These are phyloP conservation scores for Corydoras maculifer DNA, from an alignment of 2,113 vertebrate genomes.

Conservation along the genomic window DNA sequence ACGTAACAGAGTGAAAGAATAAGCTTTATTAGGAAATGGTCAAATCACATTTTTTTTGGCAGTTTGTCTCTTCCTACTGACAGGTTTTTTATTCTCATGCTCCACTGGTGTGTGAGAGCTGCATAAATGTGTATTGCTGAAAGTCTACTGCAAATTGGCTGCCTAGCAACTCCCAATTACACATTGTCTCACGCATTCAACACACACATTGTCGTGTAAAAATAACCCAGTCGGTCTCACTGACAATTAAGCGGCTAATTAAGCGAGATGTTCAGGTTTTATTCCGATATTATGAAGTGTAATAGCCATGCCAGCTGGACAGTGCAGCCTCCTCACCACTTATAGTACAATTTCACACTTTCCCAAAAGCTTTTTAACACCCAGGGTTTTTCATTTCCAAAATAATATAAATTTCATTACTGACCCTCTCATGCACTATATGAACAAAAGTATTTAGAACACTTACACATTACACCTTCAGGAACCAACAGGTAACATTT, in stretches of 20 bases:
- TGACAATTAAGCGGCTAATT: constrained; percentile 24
- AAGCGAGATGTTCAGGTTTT: constrained; percentile 4
- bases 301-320: constrained; percentile 15
- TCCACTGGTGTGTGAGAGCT: constrained; percentile 6
- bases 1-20: not conserved
- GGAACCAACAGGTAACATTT: too few relatives aligned
- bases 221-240: constrained; percentile 16
- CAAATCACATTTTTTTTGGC: not conserved
- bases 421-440: not conserved
- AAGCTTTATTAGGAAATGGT: not conserved
- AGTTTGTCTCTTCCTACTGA: not conserved
- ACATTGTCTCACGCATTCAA: not conserved
- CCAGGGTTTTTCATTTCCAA: not conserved
- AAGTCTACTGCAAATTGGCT: constrained; percentile 17
- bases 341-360: not conserved
- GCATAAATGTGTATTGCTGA: not conserved
- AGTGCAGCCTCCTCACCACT: not conserved
- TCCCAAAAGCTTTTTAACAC: not conserved
- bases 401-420: not conserved
- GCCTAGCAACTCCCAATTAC: constrained; percentile 30
- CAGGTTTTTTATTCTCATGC: not conserved
- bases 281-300: constrained; percentile 2
- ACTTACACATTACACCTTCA: too few relatives aligned
- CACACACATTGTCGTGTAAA: constrained; percentile 7
- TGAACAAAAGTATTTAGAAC: too few relatives aligned